phyloP scores from a whole-genome alignment of 2,797 vertebrate species.

The Myotis planiceps region DNA sequence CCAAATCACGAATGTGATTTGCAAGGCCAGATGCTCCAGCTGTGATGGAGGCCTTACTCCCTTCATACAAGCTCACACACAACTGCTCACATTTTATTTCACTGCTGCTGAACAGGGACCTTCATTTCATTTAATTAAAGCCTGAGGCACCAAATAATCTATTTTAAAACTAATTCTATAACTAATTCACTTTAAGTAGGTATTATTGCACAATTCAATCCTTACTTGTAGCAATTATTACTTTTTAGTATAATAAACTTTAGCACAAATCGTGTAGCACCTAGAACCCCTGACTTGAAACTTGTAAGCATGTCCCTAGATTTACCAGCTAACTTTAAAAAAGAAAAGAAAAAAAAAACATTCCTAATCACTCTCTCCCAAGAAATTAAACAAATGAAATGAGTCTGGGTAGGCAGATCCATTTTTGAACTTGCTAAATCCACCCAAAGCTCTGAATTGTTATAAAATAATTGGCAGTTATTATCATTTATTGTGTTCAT shows the following conservation, averaged over 20 bases:
- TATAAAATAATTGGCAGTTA: constrained; percentile 50
- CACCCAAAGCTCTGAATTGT: constrained; percentile 48
- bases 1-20: background rate
- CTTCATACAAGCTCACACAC: background rate
- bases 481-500: constrained; percentile 57
- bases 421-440: constrained; percentile 35
- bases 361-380: background rate
- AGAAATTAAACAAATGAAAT: constrained; percentile 39
- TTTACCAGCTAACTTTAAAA: background rate
- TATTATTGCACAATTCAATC: constrained; percentile 71
- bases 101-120: constrained; percentile 21
- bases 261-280: background rate
- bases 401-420: background rate
- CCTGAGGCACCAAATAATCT: constrained; percentile 76
- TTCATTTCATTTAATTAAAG: constrained; percentile 77
- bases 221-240: constrained; percentile 52
- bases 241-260: constrained; percentile 60
- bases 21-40: background rate
- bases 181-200: constrained; percentile 77
- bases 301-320: background rate
- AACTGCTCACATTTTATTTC: constrained; percentile 45
- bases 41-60: background rate
- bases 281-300: constrained; percentile 30
- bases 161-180: constrained; percentile 80
- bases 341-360: background rate